phyloP scores from a whole-genome alignment of 1,140 invertebrate species.

The Drosophila malerkotliana region DNA sequence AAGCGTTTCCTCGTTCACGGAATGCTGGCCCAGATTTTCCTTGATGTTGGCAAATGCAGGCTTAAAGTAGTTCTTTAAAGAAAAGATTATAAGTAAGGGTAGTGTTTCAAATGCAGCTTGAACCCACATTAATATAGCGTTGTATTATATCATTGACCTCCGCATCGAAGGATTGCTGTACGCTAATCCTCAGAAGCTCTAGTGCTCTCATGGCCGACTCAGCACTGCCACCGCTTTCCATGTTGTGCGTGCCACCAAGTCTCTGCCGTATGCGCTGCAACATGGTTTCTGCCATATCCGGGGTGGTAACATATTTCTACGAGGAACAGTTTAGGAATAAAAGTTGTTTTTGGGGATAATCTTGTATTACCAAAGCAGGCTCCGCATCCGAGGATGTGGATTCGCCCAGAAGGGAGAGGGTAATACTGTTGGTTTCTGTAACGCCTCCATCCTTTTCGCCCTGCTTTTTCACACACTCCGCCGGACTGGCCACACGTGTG shows the following conservation, averaged over 20 bases:
- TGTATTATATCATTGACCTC: slow-evolving; percentile 87
- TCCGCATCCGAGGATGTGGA: slow-evolving; percentile 44
- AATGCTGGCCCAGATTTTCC: slow-evolving; percentile 77
- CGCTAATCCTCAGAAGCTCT: slow-evolving; percentile 87
- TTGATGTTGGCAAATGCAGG: slow-evolving; percentile 82
- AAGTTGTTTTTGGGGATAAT: not conserved
- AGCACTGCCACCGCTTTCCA: slow-evolving; percentile 61
- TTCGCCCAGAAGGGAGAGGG: slow-evolving; percentile 34
- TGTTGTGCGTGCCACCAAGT: slow-evolving; percentile 53
- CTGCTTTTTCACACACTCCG: slow-evolving; percentile 30
- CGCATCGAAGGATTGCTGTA: slow-evolving; percentile 87
- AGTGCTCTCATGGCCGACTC: slow-evolving; percentile 86
- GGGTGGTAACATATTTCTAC: slow-evolving; percentile 78
- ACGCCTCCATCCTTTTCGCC: slow-evolving; percentile 21
- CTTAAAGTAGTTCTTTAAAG: slow-evolving; percentile 73
- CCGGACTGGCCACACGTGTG: slow-evolving; percentile 70
- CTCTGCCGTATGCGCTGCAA: slow-evolving; percentile 72
- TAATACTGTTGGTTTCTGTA: slow-evolving; percentile 18
- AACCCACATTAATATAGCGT: slow-evolving; percentile 86
- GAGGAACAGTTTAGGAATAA: not conserved
- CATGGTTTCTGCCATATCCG: slow-evolving; percentile 78
- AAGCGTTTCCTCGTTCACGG: slow-evolving; percentile 73
- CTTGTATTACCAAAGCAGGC: slow-evolving; percentile 34
- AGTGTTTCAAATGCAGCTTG: not conserved
- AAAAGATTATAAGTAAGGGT: not conserved